These are phyloP conservation scores for Ceuthmochares aereus DNA, from an alignment of 2,113 vertebrate genomes.

Conservation along the genomic window DNA sequence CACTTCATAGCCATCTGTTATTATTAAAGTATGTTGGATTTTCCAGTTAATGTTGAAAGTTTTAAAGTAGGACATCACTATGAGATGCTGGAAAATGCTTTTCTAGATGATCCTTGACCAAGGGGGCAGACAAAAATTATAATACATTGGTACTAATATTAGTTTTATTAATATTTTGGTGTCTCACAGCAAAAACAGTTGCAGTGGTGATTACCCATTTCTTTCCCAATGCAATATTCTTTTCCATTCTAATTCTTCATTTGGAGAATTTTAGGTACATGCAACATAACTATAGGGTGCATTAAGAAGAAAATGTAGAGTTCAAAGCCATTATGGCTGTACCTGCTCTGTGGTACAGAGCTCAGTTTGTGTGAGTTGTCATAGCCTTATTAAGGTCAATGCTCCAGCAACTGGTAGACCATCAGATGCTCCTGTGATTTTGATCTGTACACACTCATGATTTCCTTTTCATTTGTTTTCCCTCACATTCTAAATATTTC, in stretches of 20 bases:
- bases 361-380: neutral
- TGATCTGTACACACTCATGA: neutral
- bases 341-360: neutral
- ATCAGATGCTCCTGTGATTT: neutral
- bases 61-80: neutral
- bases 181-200: neutral
- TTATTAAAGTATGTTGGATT: constrained; percentile 26
- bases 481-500: neutral
- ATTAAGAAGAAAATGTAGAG: neutral
- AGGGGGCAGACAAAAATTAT: neutral
- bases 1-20: constrained; percentile 33
- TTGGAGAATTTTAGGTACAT: neutral
- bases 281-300: neutral
- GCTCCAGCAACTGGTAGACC: neutral
- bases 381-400: neutral
- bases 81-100: neutral
- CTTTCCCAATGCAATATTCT: neutral
- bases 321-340: neutral
- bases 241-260: constrained; percentile 2
- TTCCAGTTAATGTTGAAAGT: neutral
- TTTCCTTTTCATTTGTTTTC: neutral
- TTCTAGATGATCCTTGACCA: neutral
- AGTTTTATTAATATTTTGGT: neutral
- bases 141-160: neutral
- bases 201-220: neutral